Evolutionary conservation across 2,113 vertebrate genomes (phyloP), one percentile per base, ranked within the genome.

Genomic region (Apeltes quadracus): DNA sequence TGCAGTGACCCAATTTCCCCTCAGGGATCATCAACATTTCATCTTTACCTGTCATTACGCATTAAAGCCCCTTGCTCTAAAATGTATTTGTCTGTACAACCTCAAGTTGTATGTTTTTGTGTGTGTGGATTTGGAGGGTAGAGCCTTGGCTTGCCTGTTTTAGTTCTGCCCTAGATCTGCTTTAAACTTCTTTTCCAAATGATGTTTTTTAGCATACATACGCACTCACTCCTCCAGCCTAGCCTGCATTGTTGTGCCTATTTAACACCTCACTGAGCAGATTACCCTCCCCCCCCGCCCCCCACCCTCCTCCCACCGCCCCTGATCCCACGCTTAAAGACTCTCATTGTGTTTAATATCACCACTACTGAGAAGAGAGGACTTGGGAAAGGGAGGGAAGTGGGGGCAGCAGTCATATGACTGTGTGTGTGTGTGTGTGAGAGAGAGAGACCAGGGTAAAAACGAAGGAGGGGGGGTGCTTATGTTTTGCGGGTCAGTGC

Each of bases 201-300:
- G 78, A 88, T 87, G 88, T 84, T 88, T 88, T 91, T 91, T 90
- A 90, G 83, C 91, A 84, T 73, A 43, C 67, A 68, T 48, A 61
- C 50, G 9, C 41, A 41, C 67, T 59, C 69, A 55, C 75, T 76
- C 74, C 72, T 76, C 72, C 38, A 61, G 67, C 87, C 84, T 70
- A 81, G 86, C 75, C 72, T 85, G 82, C 88, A 92, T 92, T 92
- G 88, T 92, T 90, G 89, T 91, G 89, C 86, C 84, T 90, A 91
- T 92, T 92, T 91, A 92, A 92, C 90, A 92, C 91, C 84, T 91
- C 90, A 89, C 84, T 92, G 89, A 92, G 84, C 91, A 92, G 90
- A 91, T 91, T 91, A 89, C 82, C 79, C 87, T 74, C 76, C n/a
- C 14, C 75, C 14, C 62, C 80, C 78, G 84, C 75, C 75, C n/a